Conservation (phyloP, 2,888 invertebrate genomes). For the Drosophila birchii region DNA sequence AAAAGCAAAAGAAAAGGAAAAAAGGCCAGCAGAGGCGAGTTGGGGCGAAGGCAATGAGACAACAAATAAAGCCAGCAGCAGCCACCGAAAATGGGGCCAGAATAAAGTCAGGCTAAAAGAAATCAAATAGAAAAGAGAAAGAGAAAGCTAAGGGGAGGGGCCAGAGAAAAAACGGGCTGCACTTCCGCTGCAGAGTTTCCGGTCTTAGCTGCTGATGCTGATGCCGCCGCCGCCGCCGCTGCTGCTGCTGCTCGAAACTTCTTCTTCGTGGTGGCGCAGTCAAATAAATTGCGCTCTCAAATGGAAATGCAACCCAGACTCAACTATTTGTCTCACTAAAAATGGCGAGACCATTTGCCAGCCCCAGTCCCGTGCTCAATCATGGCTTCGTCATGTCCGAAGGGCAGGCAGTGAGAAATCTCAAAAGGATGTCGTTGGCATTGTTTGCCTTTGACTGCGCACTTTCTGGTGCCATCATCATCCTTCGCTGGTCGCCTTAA, state of each 20-base stretch:
- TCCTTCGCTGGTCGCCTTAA: conserved; percentile 54
- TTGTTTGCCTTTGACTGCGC: conserved; percentile 59
- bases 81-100: conserved; percentile 60
- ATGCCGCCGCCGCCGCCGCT: conserved; percentile 41
- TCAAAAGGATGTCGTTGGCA: conserved; percentile 68
- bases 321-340: conserved; percentile 68
- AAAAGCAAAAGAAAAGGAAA: conserved; percentile 5
- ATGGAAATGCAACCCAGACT: conserved; percentile 64
- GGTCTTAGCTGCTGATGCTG: conserved; percentile 43
- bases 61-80: conserved; percentile 62
- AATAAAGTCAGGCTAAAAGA: conserved; percentile 54
- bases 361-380: conserved; percentile 51
- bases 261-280: conserved; percentile 71
- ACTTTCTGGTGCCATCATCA: conserved; percentile 56
- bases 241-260: conserved; percentile 65
- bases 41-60: background rate
- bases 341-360: conserved; percentile 69
- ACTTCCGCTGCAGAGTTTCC: conserved; percentile 70
- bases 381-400: conserved; percentile 60
- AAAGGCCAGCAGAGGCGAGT: conserved; percentile 8
- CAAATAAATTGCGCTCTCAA: conserved; percentile 75
- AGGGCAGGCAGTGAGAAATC: conserved; percentile 68
- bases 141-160: background rate
- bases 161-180: conserved; percentile 52
- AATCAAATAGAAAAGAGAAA: conserved; percentile 48